phyloP scores from a whole-genome alignment of 2,888 invertebrate species.

The Hofmannophila pseudospretella region DNA sequence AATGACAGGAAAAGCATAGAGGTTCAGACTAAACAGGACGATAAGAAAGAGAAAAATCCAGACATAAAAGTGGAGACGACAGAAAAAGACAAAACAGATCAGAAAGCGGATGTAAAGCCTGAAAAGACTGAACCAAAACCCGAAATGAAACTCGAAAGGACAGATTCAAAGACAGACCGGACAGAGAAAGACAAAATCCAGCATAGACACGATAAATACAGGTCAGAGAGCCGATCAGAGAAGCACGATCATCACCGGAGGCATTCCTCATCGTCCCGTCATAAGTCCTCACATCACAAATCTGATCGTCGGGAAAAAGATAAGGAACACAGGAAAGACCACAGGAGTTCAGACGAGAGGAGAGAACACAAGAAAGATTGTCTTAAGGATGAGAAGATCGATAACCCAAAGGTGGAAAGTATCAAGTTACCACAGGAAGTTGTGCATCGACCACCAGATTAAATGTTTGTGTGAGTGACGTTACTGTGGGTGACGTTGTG shows the following conservation, averaged over 20 bases:
- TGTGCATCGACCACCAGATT: slow-evolving; percentile 58
- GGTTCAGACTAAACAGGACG: slow-evolving; percentile 34
- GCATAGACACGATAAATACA: slow-evolving; percentile 42
- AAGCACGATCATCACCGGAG: slow-evolving; percentile 50
- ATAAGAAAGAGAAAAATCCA: slow-evolving; percentile 29
- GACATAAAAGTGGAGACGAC: slow-evolving; percentile 18
- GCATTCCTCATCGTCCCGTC: slow-evolving; percentile 55
- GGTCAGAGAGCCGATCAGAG: slow-evolving; percentile 28
- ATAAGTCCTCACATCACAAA: slow-evolving; percentile 50
- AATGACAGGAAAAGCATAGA: slow-evolving; percentile 55
- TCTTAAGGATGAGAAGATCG: slow-evolving; percentile 25
- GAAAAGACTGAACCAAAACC: slow-evolving; percentile 7
- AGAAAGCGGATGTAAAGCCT: slow-evolving; percentile 17
- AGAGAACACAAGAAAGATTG: slow-evolving; percentile 17
- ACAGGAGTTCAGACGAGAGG: slow-evolving; percentile 3
- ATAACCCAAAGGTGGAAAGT: slow-evolving; percentile 26
- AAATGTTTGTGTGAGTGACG: slow-evolving; percentile 18
- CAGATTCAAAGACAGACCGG: slow-evolving; percentile 11
- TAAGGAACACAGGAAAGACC: slow-evolving; percentile 13
- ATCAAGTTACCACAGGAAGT: slow-evolving; percentile 45
- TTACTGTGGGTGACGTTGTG: background rate
- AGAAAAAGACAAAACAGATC: slow-evolving; percentile 14
- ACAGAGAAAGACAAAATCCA: slow-evolving; percentile 32
- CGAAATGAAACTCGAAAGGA: background rate
- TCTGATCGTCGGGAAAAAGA: slow-evolving; percentile 16